A percentile compares a stretch with the other conserved stretches of the same genome.
Evolutionary conservation across 2,888 invertebrate genomes (phyloP).

Genomic region (Synergus umbraculus): DNA sequence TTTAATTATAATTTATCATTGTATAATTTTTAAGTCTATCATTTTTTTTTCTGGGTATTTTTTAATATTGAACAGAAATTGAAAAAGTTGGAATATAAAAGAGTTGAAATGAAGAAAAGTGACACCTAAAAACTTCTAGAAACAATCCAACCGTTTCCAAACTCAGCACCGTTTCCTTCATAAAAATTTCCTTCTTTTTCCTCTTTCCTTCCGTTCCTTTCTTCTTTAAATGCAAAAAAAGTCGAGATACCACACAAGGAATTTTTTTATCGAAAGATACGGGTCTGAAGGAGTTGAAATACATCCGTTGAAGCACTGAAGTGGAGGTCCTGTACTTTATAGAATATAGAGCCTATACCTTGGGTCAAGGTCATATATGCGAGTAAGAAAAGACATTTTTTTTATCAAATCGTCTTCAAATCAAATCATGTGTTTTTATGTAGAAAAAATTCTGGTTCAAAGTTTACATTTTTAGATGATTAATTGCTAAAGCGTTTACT

Average conservation of each 20-base stretch:
- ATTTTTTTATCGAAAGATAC: conserved; percentile 23
- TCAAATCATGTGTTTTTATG: background rate
- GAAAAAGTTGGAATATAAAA: background rate
- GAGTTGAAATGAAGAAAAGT: background rate
- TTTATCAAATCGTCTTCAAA: background rate
- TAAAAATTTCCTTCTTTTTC: background rate
- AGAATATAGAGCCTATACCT: background rate
- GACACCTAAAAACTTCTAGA: background rate
- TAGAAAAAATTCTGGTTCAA: background rate
- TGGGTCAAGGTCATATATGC: conserved; percentile 1
- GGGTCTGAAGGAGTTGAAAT: conserved; percentile 20
- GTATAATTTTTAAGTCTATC: no score
- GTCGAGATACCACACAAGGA: conserved; percentile 23
- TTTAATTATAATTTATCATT: no score
- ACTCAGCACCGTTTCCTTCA: background rate
- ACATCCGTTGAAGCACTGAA: conserved; percentile 20
- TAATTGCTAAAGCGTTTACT: background rate
- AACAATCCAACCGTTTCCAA: background rate
- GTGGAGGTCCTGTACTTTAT: conserved; percentile 18
- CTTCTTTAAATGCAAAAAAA: background rate
- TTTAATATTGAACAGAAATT: background rate
- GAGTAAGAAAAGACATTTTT: background rate
- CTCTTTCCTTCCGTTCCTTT: background rate
- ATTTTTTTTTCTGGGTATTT: no score
- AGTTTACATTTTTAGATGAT: background rate